Evolutionary conservation across 23 tunicate species (phyloP).

Genomic region (Ciona savignyi): DNA sequence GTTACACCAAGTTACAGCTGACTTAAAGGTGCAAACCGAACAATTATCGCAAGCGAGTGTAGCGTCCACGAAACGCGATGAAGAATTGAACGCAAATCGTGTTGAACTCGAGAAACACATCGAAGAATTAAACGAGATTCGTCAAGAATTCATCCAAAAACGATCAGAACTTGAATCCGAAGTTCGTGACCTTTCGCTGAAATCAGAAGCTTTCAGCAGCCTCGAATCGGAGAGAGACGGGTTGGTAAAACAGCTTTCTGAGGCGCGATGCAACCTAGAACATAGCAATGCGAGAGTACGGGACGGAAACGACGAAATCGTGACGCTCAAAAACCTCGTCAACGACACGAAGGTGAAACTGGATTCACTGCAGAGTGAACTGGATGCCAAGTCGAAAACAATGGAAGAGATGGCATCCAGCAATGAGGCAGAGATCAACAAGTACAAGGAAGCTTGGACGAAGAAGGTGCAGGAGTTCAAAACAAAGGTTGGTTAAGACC

Average conservation of each 20-base stretch:
- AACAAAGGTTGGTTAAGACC: slow-evolving; percentile 34
- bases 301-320: neutral
- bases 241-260: neutral
- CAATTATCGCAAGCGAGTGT: slow-evolving; percentile 4
- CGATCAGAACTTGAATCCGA: neutral
- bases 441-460: slow-evolving; percentile 55
- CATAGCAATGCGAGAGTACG: too few species aligned
- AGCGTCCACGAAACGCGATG: neutral
- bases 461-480: slow-evolving; percentile 37
- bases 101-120: neutral
- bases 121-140: neutral
- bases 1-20: neutral
- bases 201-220: too few species aligned
- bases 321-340: neutral
- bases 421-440: slow-evolving; percentile 31
- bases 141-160: neutral
- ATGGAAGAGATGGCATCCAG: slow-evolving; percentile 5
- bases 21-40: slow-evolving; percentile 13
- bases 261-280: neutral
- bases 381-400: neutral
- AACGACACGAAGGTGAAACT: neutral
- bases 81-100: neutral
- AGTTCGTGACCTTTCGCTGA: too few species aligned
- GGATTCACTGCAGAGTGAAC: neutral
- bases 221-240: neutral